Percentiles rank a stretch among this genome's conserved stretches.
phyloP scores from a whole-genome alignment of 2,797 vertebrate species.

The Chaenodraco wilsoni region DNA sequence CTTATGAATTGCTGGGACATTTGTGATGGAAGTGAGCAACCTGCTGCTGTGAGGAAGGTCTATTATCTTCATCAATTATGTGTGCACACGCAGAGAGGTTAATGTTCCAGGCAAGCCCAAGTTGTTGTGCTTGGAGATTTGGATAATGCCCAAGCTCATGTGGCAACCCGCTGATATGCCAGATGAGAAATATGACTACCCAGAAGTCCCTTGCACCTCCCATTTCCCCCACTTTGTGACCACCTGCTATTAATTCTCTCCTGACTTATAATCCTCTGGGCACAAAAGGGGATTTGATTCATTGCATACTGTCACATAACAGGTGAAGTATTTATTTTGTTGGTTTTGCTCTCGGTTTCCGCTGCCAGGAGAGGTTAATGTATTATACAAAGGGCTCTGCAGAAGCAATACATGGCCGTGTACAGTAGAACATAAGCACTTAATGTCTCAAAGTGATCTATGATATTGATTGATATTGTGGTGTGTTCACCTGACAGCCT shows the following conservation, averaged over 20 bases:
- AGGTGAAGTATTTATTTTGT: slow-evolving; percentile 64
- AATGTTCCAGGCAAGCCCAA: slow-evolving; percentile 37
- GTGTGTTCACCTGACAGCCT: slow-evolving; percentile 44
- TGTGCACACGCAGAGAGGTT: slow-evolving; percentile 35
- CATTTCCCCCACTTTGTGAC: slow-evolving; percentile 34
- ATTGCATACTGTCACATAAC: slow-evolving; percentile 54
- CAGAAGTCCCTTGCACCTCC: slow-evolving; percentile 26
- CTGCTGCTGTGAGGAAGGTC: slow-evolving; percentile 16
- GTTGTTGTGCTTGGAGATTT: slow-evolving; percentile 37
- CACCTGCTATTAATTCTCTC: slow-evolving; percentile 53
- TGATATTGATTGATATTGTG: slow-evolving; percentile 66
- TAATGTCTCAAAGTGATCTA: slow-evolving; percentile 66
- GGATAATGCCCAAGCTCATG: slow-evolving; percentile 24
- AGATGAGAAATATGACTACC: slow-evolving; percentile 46
- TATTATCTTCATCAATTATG: slow-evolving; percentile 33
- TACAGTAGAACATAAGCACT: slow-evolving; percentile 62
- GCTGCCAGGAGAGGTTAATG: slow-evolving; percentile 59
- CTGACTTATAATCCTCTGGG: slow-evolving; percentile 58
- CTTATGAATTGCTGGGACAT: neutral
- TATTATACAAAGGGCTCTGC: slow-evolving; percentile 54
- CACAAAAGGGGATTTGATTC: slow-evolving; percentile 49
- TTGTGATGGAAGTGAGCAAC: slow-evolving; percentile 13
- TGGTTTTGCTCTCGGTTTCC: slow-evolving; percentile 56
- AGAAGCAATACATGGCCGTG: slow-evolving; percentile 51
- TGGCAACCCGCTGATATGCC: slow-evolving; percentile 36